A percentile compares a stretch with the other conserved stretches of the same genome.
phyloP scores from a whole-genome alignment of 2,113 vertebrate species.

The Physeter macrocephalus region DNA sequence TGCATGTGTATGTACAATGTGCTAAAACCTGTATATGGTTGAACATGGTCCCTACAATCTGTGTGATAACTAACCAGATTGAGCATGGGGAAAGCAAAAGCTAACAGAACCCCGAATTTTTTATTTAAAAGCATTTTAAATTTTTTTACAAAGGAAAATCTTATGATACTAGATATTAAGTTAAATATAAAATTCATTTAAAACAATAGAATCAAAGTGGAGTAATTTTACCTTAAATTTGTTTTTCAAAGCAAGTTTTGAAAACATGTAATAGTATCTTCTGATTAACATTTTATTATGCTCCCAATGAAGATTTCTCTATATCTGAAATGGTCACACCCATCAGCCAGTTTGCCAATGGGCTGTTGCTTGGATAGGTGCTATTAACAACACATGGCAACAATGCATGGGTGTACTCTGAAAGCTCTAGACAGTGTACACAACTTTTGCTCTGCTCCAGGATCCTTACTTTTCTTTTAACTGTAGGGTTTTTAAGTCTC shows the following conservation, averaged over 20 bases:
- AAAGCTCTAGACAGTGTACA: background rate
- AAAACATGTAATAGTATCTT: conserved; percentile 20
- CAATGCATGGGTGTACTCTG: background rate
- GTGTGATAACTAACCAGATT: background rate
- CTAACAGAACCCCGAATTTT: background rate
- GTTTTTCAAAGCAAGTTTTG: conserved; percentile 21
- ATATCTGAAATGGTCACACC: background rate
- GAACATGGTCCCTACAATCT: background rate
- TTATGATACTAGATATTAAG: background rate
- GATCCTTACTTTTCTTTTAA: background rate
- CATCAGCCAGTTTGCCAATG: background rate
- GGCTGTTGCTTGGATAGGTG: background rate
- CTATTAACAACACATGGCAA: background rate
- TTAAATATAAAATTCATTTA: conserved; percentile 30
- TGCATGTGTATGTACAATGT: background rate
- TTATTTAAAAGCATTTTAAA: background rate
- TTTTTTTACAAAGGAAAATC: background rate
- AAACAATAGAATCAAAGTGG: conserved; percentile 6
- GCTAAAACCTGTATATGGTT: background rate
- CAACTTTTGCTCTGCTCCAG: background rate
- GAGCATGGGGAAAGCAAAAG: background rate
- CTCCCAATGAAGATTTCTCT: background rate
- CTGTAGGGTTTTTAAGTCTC: background rate
- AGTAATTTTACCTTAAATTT: conserved; percentile 5
- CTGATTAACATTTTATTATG: conserved; percentile 30